Conservation (phyloP, 2,113 vertebrate genomes). For the Synchiropus splendidus region DNA sequence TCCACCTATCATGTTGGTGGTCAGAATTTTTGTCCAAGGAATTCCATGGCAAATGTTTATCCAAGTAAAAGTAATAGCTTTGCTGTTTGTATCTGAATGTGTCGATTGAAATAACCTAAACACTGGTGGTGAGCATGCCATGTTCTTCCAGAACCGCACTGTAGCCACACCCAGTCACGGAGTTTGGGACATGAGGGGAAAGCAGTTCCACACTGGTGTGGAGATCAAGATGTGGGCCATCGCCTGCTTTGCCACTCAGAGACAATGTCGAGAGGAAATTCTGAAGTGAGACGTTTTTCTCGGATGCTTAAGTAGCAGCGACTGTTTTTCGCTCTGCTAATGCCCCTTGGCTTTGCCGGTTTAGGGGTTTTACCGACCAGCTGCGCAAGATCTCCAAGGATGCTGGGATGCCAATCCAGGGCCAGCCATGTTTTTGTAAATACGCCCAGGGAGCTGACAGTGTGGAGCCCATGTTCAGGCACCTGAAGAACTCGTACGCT, state of each 20-base stretch:
- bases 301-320: background rate
- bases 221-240: conserved; percentile 99
- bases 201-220: conserved; percentile 96
- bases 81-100: conserved; percentile 4
- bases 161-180: conserved; percentile 97
- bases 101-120: conserved; percentile 15
- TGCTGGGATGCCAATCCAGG: conserved; percentile 94
- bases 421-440: conserved; percentile 97
- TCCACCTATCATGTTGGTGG: no score
- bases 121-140: conserved; percentile 33
- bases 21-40: no score
- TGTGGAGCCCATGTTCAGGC: conserved; percentile 97
- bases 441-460: conserved; percentile 96
- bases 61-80: no score
- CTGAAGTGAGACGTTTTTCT: conserved; percentile 76
- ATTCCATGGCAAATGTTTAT: no score
- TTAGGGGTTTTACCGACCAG: conserved; percentile 92
- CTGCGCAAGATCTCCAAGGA: conserved; percentile 96
- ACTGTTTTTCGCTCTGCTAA: background rate
- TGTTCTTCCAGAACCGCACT: conserved; percentile 84
- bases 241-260: conserved; percentile 96
- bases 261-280: conserved; percentile 97
- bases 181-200: conserved; percentile 98
- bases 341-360: background rate
- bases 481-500: conserved; percentile 98